Percentiles rank a stretch among this genome's conserved stretches.
These are phyloP conservation scores for Luidia sarsii DNA, from an alignment of 53 echinoderm and acorn worm genomes.

Conservation along the genomic window DNA sequence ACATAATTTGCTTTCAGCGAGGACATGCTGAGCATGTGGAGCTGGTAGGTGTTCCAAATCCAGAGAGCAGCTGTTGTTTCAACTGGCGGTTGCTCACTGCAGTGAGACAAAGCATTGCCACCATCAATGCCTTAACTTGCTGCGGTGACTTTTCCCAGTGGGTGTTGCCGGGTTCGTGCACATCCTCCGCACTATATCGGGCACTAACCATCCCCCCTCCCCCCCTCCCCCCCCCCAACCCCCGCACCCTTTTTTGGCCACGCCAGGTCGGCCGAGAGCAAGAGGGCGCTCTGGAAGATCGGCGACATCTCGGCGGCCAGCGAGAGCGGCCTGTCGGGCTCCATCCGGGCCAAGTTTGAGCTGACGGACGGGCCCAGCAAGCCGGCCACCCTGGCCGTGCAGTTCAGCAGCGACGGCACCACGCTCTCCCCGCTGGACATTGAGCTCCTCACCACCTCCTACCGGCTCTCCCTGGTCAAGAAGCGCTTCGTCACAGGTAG, in stretches of 20 bases:
- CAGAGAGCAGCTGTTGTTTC: too few relatives aligned
- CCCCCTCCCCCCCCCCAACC: background rate
- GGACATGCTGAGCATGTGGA: too few relatives aligned
- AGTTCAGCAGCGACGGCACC: slow-evolving; percentile 88
- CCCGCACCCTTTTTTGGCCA: background rate
- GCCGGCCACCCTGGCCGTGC: slow-evolving; percentile 92
- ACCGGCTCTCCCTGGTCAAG: slow-evolving; percentile 96
- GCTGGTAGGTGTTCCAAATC: too few relatives aligned
- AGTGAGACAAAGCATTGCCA: too few relatives aligned
- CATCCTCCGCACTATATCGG: background rate
- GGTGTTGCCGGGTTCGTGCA: too few relatives aligned
- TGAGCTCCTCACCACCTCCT: slow-evolving; percentile 87
- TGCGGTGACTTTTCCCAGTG: too few relatives aligned
- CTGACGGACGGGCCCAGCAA: slow-evolving; percentile 94
- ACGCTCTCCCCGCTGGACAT: slow-evolving; percentile 91
- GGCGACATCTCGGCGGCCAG: slow-evolving; percentile 70
- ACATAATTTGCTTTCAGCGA: too few relatives aligned
- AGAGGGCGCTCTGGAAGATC: slow-evolving; percentile 94
- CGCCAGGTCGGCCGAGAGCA: slow-evolving; percentile 94
- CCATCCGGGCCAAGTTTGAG: slow-evolving; percentile 93
- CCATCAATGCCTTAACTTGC: too few relatives aligned
- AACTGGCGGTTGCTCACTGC: too few relatives aligned
- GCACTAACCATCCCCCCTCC: background rate
- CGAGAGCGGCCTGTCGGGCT: slow-evolving; percentile 68
- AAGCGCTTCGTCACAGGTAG: slow-evolving; percentile 92